A percentile compares a stretch with the other conserved stretches of the same genome.
Evolutionary conservation across 2,113 vertebrate species (phyloP).

Genomic region (Penelope pileata): DNA sequence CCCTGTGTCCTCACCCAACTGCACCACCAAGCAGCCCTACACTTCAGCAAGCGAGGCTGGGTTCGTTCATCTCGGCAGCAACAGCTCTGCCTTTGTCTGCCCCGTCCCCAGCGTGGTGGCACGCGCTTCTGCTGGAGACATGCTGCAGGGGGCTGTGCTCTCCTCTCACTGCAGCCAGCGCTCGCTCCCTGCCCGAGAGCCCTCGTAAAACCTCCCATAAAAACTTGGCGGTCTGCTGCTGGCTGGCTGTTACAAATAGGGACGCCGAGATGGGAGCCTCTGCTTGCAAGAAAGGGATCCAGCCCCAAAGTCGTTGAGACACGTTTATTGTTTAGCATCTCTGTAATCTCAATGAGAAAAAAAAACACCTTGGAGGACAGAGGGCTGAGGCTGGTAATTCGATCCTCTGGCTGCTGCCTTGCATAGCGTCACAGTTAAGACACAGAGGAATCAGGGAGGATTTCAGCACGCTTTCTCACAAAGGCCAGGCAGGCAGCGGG

Average conservation of each 20-base stretch:
- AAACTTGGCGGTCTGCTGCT: neutral
- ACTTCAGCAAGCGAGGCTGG: neutral
- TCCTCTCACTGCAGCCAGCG: neutral
- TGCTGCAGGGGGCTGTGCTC: neutral
- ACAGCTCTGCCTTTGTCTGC: neutral
- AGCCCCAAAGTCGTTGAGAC: neutral
- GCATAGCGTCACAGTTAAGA: neutral
- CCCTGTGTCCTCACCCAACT: neutral
- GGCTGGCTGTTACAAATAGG: neutral
- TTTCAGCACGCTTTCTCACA: neutral
- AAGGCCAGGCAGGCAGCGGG: neutral
- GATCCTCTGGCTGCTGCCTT: neutral
- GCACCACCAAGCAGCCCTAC: accelerated
- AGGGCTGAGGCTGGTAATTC: neutral
- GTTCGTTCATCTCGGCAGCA: neutral
- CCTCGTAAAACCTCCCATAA: neutral
- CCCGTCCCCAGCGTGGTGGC: accelerated
- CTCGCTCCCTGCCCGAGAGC: neutral
- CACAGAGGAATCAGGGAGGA: neutral
- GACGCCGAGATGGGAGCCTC: neutral
- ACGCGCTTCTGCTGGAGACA: neutral
- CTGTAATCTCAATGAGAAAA: neutral
- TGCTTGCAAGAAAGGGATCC: neutral
- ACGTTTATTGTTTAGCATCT: neutral
- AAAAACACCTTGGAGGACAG: neutral